phyloP scores from a whole-genome alignment of 2,888 invertebrate genomes.

The Rhopalosiphum nymphaeae region DNA sequence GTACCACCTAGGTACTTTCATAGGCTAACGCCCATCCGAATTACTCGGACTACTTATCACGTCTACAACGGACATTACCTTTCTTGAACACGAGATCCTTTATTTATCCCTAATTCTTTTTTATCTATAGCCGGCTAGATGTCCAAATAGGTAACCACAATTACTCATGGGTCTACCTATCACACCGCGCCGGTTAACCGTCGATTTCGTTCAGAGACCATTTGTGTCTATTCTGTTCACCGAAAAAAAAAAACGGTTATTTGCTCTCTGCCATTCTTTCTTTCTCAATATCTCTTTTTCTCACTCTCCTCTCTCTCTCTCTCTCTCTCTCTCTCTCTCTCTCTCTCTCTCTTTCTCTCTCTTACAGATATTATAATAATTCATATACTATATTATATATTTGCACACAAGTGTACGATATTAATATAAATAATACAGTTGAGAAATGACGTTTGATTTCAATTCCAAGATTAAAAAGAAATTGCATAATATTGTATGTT shows the following conservation, averaged over 20 bases:
- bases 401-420: not conserved
- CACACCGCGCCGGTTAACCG: not conserved
- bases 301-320: not conserved
- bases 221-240: not conserved
- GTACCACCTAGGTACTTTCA: not conserved
- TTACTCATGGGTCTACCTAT: not conserved
- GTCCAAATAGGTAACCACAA: not conserved
- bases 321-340: not conserved
- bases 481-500: not conserved
- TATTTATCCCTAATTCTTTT: not conserved
- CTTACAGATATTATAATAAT: fast-evolving
- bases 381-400: not conserved
- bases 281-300: no score
- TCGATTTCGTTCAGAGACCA: not conserved
- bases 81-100: not conserved
- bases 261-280: not conserved
- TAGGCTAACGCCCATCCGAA: not conserved
- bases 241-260: not conserved
- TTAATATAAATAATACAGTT: not conserved
- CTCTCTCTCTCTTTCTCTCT: not conserved
- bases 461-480: not conserved
- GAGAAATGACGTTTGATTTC: not conserved
- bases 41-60: slow-evolving; percentile 9
- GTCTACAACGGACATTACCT: not conserved
- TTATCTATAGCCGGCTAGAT: not conserved